Evolutionary conservation across 2,797 vertebrate species (phyloP).

Genomic region (Sandelia bainsii): DNA sequence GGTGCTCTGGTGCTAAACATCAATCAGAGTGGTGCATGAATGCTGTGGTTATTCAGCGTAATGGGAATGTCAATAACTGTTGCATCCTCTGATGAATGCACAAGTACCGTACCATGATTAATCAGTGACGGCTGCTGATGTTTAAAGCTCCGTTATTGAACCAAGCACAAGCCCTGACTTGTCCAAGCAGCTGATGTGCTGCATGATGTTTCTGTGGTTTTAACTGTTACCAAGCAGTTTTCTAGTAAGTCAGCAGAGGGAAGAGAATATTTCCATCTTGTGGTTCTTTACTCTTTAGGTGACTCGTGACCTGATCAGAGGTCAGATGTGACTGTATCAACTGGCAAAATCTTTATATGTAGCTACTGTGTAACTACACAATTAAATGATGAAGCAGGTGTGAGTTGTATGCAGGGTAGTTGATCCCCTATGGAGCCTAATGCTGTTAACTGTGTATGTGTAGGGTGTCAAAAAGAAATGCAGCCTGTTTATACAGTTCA

Average conservation of each 20-base stretch:
- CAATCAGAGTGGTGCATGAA: slow-evolving; percentile 46
- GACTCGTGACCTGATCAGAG: background rate
- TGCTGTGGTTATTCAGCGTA: slow-evolving; percentile 55
- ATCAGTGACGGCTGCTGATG: slow-evolving; percentile 48
- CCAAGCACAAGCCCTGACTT: slow-evolving; percentile 19
- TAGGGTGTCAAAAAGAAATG: slow-evolving; percentile 15
- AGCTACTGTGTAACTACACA: slow-evolving; percentile 3
- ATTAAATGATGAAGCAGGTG: background rate
- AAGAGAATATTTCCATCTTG: background rate
- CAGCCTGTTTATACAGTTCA: background rate
- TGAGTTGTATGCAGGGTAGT: slow-evolving; percentile 1
- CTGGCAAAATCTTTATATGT: background rate
- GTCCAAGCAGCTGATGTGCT: slow-evolving; percentile 27
- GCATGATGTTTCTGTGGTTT: background rate
- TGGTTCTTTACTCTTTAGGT: background rate
- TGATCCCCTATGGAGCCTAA: slow-evolving; percentile 19
- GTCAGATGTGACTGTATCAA: slow-evolving; percentile 6
- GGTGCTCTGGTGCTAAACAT: slow-evolving; percentile 33
- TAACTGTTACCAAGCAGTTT: slow-evolving; percentile 14
- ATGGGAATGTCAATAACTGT: slow-evolving; percentile 64
- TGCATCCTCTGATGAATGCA: slow-evolving; percentile 55
- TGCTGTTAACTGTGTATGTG: slow-evolving; percentile 12
- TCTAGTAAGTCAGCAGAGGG: background rate
- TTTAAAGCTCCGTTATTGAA: slow-evolving; percentile 44
- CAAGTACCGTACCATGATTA: slow-evolving; percentile 42